Base-by-base conservation (phyloP, 2,113 vertebrate species). In the Ellobius talpinus region DNA sequence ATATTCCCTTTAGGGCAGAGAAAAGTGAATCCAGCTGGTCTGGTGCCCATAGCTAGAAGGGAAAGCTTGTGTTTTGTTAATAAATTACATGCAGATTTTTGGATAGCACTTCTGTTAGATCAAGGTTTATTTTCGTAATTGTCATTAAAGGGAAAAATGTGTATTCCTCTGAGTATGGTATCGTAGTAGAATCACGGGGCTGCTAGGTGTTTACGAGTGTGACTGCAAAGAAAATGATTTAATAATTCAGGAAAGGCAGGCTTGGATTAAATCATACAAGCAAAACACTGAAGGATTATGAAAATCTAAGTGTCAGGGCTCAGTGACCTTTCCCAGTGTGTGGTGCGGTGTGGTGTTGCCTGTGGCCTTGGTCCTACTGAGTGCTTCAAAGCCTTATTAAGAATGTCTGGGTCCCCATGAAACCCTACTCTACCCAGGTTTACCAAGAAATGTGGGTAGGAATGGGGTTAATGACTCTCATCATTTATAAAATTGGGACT, bases 81-180 rank as follows among this genome's bases (percentile, higher is more conserved):
- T 84, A 78, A 94, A 77, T 58, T 65, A 52, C 17, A 86, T 55
- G 42, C 21, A 91, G 72, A 91, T 73, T 88, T 88, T 78, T 85
- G 21, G 81, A 45, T 63, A 84, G 24, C n/a, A 65, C 7, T 42
- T 84, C 24, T 45, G 14, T 19, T 52, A 77, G n/a, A 72, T 55
- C 50, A 78, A 87, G n/a, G 21, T 65, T 90, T 93, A 87, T 87
- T 94, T 94, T 90, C 47, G 21, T 39, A 86, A 36, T 86, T 86
- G 47, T 66, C 23, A 76, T 63, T 73, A 24, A 65, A 50, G 85
- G 42, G 45, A 33, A n/a, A 88, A 97, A 24, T 8, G 7, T 45
- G 12, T 55, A 87, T 89, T 91, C 92, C 74, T 95, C 81, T 93
- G 76, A 93, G 55, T 76, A 17, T 0, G 0, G 11, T 82, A 70